Conservation (phyloP, 2,888 invertebrate genomes). For the Drosophila histrio region DNA sequence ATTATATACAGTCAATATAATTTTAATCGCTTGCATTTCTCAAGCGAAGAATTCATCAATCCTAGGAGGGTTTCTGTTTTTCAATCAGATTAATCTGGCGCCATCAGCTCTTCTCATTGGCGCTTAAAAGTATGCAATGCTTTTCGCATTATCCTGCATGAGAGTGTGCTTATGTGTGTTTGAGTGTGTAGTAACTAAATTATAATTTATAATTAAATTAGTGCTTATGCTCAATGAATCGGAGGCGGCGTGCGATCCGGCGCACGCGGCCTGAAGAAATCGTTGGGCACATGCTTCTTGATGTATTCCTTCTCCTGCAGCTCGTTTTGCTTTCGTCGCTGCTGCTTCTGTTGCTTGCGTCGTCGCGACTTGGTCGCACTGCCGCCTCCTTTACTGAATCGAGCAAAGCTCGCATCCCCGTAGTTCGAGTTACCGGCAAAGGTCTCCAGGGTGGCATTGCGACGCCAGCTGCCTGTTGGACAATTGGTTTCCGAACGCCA, state of each 20-base stretch:
- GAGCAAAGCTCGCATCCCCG: conserved; percentile 57
- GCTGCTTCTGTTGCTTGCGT: conserved; percentile 60
- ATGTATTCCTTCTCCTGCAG: conserved; percentile 79
- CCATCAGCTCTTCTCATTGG: conserved; percentile 14
- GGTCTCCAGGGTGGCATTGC: conserved; percentile 66
- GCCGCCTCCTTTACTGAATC: conserved; percentile 7
- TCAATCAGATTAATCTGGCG: neutral
- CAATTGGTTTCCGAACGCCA: conserved; percentile 91
- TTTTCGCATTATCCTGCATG: conserved; percentile 35
- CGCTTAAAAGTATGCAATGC: conserved; percentile 60
- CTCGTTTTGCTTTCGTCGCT: conserved; percentile 60
- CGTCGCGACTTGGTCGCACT: conserved; percentile 19
- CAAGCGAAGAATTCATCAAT: neutral
- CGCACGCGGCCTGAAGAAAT: conserved; percentile 80
- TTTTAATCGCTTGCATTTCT: neutral
- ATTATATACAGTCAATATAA: neutral
- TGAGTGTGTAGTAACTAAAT: conserved; percentile 62
- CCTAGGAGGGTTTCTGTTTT: neutral
- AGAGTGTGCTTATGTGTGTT: conserved; percentile 19
- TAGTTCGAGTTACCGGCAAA: conserved; percentile 59
- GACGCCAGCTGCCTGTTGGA: conserved; percentile 83
- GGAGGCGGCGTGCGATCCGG: conserved; percentile 84
- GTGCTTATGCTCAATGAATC: conserved; percentile 72
- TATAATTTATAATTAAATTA: conserved; percentile 23
- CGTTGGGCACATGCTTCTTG: conserved; percentile 83